These are phyloP conservation scores for Puffinus mauretanicus DNA, from an alignment of 2,113 vertebrate species.

Conservation along the genomic window DNA sequence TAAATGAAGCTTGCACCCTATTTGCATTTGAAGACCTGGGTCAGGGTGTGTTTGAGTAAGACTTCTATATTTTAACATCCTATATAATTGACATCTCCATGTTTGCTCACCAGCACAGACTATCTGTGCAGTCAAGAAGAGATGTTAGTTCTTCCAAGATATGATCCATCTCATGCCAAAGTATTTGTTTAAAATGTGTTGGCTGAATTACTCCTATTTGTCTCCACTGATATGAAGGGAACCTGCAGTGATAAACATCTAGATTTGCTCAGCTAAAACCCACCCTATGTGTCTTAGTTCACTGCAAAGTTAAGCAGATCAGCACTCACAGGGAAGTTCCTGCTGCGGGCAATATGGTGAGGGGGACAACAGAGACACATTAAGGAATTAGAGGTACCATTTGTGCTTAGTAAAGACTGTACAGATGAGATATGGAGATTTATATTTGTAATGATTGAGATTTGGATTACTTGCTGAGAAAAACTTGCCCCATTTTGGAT, in stretches of 20 bases:
- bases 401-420: not conserved
- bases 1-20: not conserved
- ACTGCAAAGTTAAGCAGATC: not conserved
- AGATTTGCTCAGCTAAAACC: not conserved
- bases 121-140: no score
- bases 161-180: not conserved
- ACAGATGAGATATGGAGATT: not conserved
- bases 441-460: not conserved
- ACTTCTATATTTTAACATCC: not conserved
- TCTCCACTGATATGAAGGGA: not conserved
- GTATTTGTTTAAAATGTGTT: not conserved
- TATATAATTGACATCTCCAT: rapidly evolving
- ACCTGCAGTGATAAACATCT: not conserved
- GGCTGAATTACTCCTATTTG: not conserved
- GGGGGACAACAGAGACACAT: not conserved
- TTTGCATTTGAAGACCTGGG: not conserved
- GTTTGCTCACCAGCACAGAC: not conserved
- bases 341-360: not conserved
- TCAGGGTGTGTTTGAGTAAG: not conserved
- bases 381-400: not conserved
- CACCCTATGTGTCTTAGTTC: not conserved
- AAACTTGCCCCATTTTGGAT: not conserved
- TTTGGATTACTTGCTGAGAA: not conserved
- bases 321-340: not conserved
- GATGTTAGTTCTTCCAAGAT: not conserved